These are phyloP conservation scores for Eulithis testata DNA, from an alignment of 2,888 invertebrate species.

Conservation along the genomic window DNA sequence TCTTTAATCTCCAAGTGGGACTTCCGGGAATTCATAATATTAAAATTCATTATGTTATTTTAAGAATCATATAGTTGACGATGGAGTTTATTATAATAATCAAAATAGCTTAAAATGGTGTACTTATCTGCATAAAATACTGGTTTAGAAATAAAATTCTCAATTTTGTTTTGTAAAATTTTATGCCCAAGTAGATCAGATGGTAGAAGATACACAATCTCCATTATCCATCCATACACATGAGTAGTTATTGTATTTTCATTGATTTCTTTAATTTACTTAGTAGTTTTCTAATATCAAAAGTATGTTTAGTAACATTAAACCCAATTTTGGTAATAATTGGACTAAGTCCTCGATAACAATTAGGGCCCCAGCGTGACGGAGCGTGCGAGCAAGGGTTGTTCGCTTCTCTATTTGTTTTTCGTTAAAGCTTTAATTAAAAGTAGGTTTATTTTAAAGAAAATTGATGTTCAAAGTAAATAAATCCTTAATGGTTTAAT, in stretches of 20 bases:
- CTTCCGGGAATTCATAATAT: neutral
- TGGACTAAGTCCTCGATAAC: slow-evolving; percentile 47
- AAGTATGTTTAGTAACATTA: slow-evolving; percentile 1
- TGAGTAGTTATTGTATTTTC: too few species aligned
- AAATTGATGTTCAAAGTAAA: slow-evolving; percentile 82
- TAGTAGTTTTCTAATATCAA: neutral
- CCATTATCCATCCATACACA: too few species aligned
- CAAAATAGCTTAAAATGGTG: too few species aligned
- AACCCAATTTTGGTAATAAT: slow-evolving; percentile 24
- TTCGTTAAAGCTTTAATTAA: slow-evolving; percentile 83
- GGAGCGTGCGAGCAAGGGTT: slow-evolving; percentile 70
- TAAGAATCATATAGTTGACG: too few species aligned
- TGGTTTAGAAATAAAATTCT: too few species aligned
- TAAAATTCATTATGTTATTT: neutral
- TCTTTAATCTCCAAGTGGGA: neutral
- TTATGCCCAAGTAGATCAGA: too few species aligned
- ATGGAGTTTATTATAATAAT: too few species aligned
- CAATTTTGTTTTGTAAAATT: too few species aligned
- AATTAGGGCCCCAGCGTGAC: slow-evolving; percentile 53
- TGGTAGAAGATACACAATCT: too few species aligned
- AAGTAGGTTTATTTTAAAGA: slow-evolving; percentile 82
- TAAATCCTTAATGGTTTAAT: slow-evolving; percentile 82
- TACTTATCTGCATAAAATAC: too few species aligned
- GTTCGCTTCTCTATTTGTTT: slow-evolving; percentile 76
- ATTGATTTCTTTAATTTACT: too few species aligned